Conservation (phyloP, 2,797 vertebrate species). For the Helarctos malayanus region DNA sequence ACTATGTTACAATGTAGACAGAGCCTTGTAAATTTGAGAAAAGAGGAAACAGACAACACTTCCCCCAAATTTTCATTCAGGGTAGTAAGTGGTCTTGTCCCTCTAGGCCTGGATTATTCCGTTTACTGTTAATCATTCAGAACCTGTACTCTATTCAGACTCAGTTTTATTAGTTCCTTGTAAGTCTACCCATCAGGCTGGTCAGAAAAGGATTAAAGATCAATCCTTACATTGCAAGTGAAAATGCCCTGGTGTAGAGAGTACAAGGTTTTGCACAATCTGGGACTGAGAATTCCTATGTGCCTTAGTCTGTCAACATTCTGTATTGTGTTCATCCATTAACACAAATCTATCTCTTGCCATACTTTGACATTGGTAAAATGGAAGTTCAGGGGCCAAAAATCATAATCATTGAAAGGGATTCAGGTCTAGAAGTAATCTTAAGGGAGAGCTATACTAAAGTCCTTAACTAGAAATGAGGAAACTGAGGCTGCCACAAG, state of each 20-base stretch:
- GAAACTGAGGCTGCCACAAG: not conserved
- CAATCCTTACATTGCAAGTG: not conserved
- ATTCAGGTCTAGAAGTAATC: not conserved
- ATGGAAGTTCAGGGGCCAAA: not conserved
- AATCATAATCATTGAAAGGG: not conserved
- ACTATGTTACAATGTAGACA: not conserved
- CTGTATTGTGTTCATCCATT: not conserved
- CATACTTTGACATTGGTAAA: not conserved
- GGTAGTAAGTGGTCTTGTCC: not conserved
- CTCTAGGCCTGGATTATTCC: not conserved
- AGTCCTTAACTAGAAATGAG: not conserved
- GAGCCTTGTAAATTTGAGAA: not conserved
- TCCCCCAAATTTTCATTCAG: not conserved
- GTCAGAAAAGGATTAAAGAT: not conserved
- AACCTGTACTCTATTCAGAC: not conserved
- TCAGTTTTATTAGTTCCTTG: not conserved
- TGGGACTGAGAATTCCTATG: not conserved
- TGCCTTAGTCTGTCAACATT: not conserved
- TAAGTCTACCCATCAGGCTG: not conserved
- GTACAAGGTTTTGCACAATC: not conserved
- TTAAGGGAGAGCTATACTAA: not conserved
- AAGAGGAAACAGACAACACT: not conserved
- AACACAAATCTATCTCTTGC: not conserved
- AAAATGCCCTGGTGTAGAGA: not conserved
- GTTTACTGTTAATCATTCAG: not conserved